Conservation (phyloP, 64 coral and sea anemone species). For the Porites lutea region DNA sequence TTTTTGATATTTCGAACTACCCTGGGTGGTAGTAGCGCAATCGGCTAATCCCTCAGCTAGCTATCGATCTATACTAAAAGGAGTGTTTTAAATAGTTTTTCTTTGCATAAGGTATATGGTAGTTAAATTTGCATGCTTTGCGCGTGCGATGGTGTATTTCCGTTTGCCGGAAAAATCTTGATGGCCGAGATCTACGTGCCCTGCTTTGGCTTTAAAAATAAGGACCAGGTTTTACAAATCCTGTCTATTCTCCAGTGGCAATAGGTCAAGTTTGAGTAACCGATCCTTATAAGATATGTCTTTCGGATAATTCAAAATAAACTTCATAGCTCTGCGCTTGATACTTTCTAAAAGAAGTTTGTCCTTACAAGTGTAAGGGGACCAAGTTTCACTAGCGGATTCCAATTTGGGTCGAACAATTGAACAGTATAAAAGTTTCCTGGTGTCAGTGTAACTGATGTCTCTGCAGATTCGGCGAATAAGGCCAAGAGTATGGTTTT, state of each 20-base stretch:
- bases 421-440: background rate
- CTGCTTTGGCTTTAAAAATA: conserved; percentile 29
- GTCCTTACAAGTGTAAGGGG: conserved; percentile 72
- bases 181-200: background rate
- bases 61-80: conserved; percentile 29
- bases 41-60: too few species aligned
- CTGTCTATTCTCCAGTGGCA: conserved; percentile 5
- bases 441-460: background rate
- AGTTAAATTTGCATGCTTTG: background rate
- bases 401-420: background rate
- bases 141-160: background rate
- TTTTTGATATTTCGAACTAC: too few species aligned
- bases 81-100: conserved; percentile 2
- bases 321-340: conserved; percentile 59
- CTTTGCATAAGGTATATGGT: conserved; percentile 15
- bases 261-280: background rate
- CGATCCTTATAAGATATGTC: too few species aligned
- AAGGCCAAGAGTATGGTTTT: conserved; percentile 69
- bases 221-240: background rate
- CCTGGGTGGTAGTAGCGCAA: too few species aligned
- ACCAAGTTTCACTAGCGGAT: conserved; percentile 33
- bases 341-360: conserved; percentile 20
- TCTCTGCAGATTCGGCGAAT: background rate
- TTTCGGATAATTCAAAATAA: background rate
- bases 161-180: background rate